These are phyloP conservation scores for Chromobotia macracanthus DNA, from an alignment of 2,797 vertebrate genomes.

Conservation along the genomic window DNA sequence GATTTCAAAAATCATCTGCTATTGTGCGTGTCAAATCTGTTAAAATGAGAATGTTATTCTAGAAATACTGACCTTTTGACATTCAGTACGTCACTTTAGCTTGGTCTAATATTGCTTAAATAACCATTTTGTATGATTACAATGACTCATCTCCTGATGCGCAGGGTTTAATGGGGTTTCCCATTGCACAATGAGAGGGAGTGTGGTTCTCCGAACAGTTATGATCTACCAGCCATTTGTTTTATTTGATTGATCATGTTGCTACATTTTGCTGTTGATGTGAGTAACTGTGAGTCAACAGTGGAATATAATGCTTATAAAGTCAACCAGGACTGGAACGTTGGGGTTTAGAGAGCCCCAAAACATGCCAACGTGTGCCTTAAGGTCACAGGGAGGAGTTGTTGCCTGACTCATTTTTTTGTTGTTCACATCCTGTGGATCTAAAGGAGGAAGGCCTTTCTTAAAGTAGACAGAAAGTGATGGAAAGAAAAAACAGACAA, in stretches of 20 bases:
- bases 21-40: not conserved
- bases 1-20: not conserved
- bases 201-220: not conserved
- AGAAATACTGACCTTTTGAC: not conserved
- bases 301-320: not conserved
- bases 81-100: not conserved
- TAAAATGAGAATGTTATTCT: not conserved
- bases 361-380: not conserved
- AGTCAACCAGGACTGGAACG: not conserved
- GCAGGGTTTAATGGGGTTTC: constrained; percentile 14
- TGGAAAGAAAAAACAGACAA: constrained; percentile 20
- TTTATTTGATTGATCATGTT: not conserved
- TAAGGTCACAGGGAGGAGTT: constrained; percentile 14
- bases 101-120: not conserved
- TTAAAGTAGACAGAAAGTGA: constrained; percentile 37
- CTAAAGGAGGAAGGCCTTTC: constrained; percentile 25
- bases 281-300: not conserved
- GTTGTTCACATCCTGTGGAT: constrained; percentile 46
- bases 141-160: constrained; percentile 35
- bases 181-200: not conserved
- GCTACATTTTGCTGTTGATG: not conserved
- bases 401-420: constrained; percentile 22
- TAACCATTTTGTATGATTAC: not conserved
- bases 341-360: not conserved
- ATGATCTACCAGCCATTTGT: not conserved